Evolutionary conservation across 2,797 vertebrate genomes (phyloP).

Genomic region (Florisuga fusca): DNA sequence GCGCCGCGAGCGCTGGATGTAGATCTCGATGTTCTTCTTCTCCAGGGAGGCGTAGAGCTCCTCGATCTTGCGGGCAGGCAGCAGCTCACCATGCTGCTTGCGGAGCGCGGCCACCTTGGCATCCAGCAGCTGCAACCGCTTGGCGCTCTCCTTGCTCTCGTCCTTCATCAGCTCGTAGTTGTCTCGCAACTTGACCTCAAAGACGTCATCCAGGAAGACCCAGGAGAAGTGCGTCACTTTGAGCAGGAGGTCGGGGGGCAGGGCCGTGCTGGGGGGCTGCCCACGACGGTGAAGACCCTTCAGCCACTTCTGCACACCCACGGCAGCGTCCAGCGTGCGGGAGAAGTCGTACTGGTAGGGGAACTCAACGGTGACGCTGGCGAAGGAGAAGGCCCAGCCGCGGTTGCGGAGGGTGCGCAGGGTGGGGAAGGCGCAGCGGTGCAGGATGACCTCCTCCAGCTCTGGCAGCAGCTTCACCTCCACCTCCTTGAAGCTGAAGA

Average conservation of each 20-base stretch:
- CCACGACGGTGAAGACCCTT: conserved; percentile 86
- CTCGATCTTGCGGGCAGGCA: conserved; percentile 97
- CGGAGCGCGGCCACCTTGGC: conserved; percentile 94
- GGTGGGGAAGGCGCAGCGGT: conserved; percentile 86
- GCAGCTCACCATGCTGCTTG: conserved; percentile 94
- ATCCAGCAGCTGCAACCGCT: conserved; percentile 92
- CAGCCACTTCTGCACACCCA: conserved; percentile 95
- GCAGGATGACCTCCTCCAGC: conserved; percentile 86
- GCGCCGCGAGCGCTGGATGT: conserved; percentile 95
- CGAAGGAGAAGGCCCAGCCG: conserved; percentile 88
- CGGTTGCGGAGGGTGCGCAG: conserved; percentile 86
- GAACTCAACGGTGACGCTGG: conserved; percentile 88
- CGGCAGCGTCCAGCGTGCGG: conserved; percentile 89
- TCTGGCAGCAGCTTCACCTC: conserved; percentile 86
- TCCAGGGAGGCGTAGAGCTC: conserved; percentile 96
- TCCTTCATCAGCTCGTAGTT: conserved; percentile 99
- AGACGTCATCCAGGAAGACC: conserved; percentile 93
- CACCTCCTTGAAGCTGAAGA: conserved; percentile 87
- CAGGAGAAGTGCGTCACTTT: conserved; percentile 93
- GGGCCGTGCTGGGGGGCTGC: not conserved
- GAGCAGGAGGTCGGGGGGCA: conserved; percentile 91
- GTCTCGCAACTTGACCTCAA: conserved; percentile 96
- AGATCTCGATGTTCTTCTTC: conserved; percentile 98
- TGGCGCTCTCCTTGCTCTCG: conserved; percentile 95
- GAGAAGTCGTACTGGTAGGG: conserved; percentile 98